A percentile compares a stretch with the other conserved stretches of the same genome.
Conservation (phyloP, 2,113 vertebrate species). For the Apteryx owenii region DNA sequence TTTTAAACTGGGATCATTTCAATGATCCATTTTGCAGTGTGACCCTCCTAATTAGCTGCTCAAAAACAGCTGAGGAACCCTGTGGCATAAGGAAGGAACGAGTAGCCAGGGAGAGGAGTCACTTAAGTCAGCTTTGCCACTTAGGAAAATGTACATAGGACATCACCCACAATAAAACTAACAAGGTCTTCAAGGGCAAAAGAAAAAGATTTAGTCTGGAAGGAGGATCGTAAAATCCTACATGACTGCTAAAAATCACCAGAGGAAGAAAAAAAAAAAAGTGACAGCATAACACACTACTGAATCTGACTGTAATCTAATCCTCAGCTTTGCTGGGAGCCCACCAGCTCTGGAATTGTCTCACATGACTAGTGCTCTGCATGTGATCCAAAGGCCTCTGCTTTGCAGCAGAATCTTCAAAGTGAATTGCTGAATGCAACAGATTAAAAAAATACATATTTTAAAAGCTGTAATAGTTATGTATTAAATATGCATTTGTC, state of each 20-base stretch:
- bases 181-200: background rate
- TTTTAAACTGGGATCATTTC: background rate
- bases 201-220: background rate
- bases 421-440: background rate
- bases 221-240: background rate
- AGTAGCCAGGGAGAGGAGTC: background rate
- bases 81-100: background rate
- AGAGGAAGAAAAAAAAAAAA: background rate
- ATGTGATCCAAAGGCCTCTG: background rate
- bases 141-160: background rate
- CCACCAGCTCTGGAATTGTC: background rate
- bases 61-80: background rate
- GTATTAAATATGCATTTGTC: background rate
- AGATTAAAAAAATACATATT: background rate
- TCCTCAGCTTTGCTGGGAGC: background rate
- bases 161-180: background rate
- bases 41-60: background rate
- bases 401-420: background rate
- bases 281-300: background rate
- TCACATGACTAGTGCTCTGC: background rate
- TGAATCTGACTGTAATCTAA: background rate
- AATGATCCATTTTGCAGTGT: background rate
- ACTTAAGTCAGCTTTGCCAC: background rate
- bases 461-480: background rate
- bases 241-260: background rate